Percentiles rank a stretch among this genome's conserved stretches.
phyloP scores from a whole-genome alignment of 2,888 invertebrate genomes.

The Agonopterix heracliana region DNA sequence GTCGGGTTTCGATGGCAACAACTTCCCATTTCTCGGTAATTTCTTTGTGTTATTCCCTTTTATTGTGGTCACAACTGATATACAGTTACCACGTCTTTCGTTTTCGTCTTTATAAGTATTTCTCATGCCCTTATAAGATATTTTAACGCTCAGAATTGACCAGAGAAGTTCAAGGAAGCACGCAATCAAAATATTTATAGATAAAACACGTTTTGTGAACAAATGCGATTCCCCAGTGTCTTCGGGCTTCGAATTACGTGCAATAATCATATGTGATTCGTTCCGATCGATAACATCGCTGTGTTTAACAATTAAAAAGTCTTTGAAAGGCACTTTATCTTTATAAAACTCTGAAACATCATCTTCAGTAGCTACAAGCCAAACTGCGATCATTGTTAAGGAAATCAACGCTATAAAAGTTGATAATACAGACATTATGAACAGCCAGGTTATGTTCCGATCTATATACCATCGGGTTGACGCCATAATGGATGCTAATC shows the following conservation, averaged over 20 bases:
- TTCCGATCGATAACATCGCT: constrained; percentile 49
- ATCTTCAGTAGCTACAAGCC: constrained; percentile 55
- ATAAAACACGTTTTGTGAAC: constrained; percentile 66
- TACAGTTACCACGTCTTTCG: constrained; percentile 63
- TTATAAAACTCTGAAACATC: constrained; percentile 58
- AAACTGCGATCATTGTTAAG: constrained; percentile 55
- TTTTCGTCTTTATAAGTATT: constrained; percentile 72
- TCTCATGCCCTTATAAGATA: constrained; percentile 78
- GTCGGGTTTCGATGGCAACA: constrained; percentile 66
- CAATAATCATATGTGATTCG: constrained; percentile 54
- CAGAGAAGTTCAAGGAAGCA: constrained; percentile 76
- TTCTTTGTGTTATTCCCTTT: constrained; percentile 69
- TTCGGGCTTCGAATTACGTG: constrained; percentile 28
- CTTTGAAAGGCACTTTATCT: constrained; percentile 56
- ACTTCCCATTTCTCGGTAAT: constrained; percentile 52
- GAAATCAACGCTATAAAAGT: constrained; percentile 64
- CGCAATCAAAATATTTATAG: constrained; percentile 77
- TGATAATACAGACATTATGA: constrained; percentile 73
- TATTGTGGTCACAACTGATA: constrained; percentile 73
- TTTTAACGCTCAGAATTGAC: constrained; percentile 76
- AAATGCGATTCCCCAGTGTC: constrained; percentile 38
- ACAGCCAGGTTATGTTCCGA: constrained; percentile 78
- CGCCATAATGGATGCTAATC: constrained; percentile 75
- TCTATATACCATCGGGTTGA: constrained; percentile 82
- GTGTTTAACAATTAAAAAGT: constrained; percentile 52